Percentiles rank a stretch among this genome's conserved stretches.
Evolutionary conservation across 2,888 invertebrate species (phyloP).

Genomic region (Bombylius discolor): DNA sequence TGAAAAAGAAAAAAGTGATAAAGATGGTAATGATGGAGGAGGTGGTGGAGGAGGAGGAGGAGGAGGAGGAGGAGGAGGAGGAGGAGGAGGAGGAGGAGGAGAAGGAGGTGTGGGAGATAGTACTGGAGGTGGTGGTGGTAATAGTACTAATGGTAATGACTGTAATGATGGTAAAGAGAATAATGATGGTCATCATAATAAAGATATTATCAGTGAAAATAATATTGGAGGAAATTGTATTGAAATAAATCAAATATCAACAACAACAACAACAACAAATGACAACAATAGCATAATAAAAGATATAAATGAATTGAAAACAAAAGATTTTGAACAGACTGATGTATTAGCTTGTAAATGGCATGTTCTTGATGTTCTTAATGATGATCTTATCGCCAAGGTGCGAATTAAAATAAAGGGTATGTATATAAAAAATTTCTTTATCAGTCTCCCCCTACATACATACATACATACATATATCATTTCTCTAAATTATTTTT

Average conservation of each 20-base stretch:
- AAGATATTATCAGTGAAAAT: neutral
- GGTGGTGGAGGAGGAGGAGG: slow-evolving; percentile 35
- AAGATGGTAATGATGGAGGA: slow-evolving; percentile 16
- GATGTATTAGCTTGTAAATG: too few species aligned
- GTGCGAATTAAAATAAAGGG: slow-evolving; percentile 47
- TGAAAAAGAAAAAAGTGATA: slow-evolving; percentile 15
- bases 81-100: slow-evolving; percentile 34
- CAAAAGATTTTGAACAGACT: too few species aligned
- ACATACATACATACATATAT: too few species aligned
- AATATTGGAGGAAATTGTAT: slow-evolving; percentile 11
- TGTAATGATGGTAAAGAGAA: slow-evolving; percentile 7
- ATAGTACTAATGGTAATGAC: slow-evolving; percentile 28
- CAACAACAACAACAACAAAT: neutral
- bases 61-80: slow-evolving; percentile 9
- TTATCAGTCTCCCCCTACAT: too few species aligned
- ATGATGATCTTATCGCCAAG: slow-evolving; percentile 50
- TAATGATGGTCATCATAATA: slow-evolving; percentile 4
- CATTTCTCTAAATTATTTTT: too few species aligned
- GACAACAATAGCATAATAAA: too few species aligned
- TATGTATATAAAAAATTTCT: slow-evolving; percentile 10
- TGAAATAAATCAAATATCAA: slow-evolving; percentile 12
- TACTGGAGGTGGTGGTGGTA: slow-evolving; percentile 33
- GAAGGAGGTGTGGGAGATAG: slow-evolving; percentile 34
- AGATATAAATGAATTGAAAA: too few species aligned
- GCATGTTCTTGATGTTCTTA: slow-evolving; percentile 54